Percentiles rank a stretch among this genome's conserved stretches.
phyloP scores from a whole-genome alignment of 2,113 vertebrate species.

The Hippotragus niger region DNA sequence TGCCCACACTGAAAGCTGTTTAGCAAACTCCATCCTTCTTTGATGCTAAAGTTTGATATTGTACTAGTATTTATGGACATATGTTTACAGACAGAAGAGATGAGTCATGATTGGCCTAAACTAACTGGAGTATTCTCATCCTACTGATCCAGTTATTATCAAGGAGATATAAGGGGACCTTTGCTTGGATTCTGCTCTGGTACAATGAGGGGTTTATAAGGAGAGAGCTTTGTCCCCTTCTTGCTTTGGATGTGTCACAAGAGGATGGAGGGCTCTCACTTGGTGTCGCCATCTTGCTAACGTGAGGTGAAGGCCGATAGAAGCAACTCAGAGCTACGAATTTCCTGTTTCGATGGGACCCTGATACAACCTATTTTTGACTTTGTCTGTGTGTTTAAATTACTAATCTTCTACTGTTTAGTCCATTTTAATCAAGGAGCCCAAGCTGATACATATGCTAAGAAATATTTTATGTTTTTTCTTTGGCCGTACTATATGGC shows the following conservation, averaged over 20 bases:
- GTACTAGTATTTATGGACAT: not conserved
- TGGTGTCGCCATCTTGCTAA: not conserved
- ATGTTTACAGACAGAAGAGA: not conserved
- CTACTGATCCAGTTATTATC: not conserved
- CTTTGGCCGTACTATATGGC: not conserved
- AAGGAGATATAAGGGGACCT: not conserved
- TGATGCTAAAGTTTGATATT: not conserved
- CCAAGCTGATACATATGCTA: not conserved
- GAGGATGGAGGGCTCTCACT: not conserved
- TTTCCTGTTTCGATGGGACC: not conserved
- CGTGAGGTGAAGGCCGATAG: not conserved
- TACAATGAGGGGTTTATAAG: not conserved
- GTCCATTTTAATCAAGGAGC: not conserved
- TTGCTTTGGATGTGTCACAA: not conserved
- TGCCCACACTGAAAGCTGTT: not conserved
- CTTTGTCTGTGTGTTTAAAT: not conserved
- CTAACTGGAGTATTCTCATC: not conserved
- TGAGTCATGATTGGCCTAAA: not conserved
- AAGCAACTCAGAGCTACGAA: not conserved
- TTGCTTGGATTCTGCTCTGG: not conserved
- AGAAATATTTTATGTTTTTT: not conserved
- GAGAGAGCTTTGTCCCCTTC: not conserved
- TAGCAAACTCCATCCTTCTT: not conserved
- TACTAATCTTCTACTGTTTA: not conserved
- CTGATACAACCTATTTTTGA: not conserved